Conservation (phyloP, 2,888 invertebrate species). For the Drosophila atroscutellata region DNA sequence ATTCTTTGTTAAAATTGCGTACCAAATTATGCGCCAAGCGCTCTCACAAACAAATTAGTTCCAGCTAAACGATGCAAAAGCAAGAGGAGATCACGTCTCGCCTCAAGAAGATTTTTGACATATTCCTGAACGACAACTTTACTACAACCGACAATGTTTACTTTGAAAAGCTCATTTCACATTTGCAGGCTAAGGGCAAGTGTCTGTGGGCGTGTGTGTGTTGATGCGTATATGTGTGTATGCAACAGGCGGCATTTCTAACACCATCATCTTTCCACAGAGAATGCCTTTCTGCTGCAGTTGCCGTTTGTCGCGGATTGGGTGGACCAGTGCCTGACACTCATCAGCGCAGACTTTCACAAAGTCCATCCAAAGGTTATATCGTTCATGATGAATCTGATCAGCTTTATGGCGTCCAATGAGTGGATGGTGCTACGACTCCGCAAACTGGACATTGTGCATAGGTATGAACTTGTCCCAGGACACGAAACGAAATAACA, state of each 20-base stretch:
- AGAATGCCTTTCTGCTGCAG: conserved; percentile 82
- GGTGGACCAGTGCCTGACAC: conserved; percentile 84
- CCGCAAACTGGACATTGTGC: conserved; percentile 83
- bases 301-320: conserved; percentile 84
- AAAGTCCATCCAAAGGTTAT: conserved; percentile 85
- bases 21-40: conserved; percentile 47
- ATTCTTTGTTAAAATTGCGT: conserved; percentile 51
- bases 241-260: conserved; percentile 49
- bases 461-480: conserved; percentile 64
- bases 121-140: conserved; percentile 79
- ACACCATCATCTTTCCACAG: conserved; percentile 63
- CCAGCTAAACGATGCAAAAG: conserved; percentile 59
- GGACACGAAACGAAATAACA: neutral
- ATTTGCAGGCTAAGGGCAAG: conserved; percentile 86
- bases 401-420: conserved; percentile 87
- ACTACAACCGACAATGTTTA: conserved; percentile 86
- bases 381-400: conserved; percentile 88
- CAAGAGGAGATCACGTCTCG: conserved; percentile 72
- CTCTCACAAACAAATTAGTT: conserved; percentile 8
- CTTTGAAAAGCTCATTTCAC: conserved; percentile 88
- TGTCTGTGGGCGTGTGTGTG: conserved; percentile 54
- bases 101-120: conserved; percentile 75
- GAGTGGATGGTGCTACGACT: conserved; percentile 88
- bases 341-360: conserved; percentile 82
- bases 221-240: neutral